phyloP scores from a whole-genome alignment of 2,888 invertebrate genomes.

The Sialis lutaria region DNA sequence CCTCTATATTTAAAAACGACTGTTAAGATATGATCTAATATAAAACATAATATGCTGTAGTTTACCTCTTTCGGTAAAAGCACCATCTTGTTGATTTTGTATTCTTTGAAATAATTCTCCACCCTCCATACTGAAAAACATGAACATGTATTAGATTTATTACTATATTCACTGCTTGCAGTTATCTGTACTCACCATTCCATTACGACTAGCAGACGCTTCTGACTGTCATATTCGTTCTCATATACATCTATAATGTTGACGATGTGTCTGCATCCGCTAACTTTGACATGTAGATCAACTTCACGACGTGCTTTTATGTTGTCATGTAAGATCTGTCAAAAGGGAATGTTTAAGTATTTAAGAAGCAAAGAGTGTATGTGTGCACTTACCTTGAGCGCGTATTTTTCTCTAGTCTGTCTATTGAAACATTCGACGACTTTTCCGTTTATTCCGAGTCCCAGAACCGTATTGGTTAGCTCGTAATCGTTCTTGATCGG shows the following conservation, averaged over 20 bases:
- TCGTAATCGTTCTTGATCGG: constrained; percentile 81
- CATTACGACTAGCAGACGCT: constrained; percentile 95
- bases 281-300: constrained; percentile 87
- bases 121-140: constrained; percentile 70
- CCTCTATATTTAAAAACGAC: constrained; percentile 36
- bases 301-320: constrained; percentile 88
- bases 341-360: constrained; percentile 11
- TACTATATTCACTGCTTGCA: background rate
- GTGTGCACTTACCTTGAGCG: constrained; percentile 58
- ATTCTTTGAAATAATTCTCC: constrained; percentile 95
- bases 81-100: constrained; percentile 84
- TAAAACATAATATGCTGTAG: no score
- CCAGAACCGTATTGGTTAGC: constrained; percentile 83
- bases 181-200: constrained; percentile 61
- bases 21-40: no score
- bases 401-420: constrained; percentile 60
- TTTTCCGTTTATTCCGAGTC: constrained; percentile 96
- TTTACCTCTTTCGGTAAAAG: constrained; percentile 84
- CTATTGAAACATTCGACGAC: constrained; percentile 86
- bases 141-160: background rate
- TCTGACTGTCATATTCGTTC: constrained; percentile 81
- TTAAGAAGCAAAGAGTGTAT: constrained; percentile 2
- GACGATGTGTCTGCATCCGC: constrained; percentile 84
- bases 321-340: constrained; percentile 72
- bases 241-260: constrained; percentile 88